These are phyloP conservation scores for Ageneiosus marmoratus DNA, from an alignment of 2,113 vertebrate genomes.

Conservation along the genomic window DNA sequence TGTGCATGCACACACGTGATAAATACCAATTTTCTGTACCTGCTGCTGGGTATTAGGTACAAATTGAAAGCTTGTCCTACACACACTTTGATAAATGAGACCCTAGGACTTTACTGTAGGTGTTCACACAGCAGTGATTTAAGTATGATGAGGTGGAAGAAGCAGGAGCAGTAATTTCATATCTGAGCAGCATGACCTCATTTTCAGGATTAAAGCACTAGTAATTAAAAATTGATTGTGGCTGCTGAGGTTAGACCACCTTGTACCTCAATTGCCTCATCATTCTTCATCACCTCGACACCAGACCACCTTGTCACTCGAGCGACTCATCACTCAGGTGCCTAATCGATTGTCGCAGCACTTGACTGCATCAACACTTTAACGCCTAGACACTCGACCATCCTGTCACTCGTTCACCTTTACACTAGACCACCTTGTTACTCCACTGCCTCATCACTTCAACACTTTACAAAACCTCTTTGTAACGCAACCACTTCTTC, in stretches of 20 bases:
- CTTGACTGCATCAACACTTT: background rate
- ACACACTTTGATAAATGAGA: background rate
- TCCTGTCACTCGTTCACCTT: background rate
- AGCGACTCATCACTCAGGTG: background rate
- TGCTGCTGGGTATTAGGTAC: background rate
- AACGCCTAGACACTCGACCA: background rate
- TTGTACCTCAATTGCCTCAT: background rate
- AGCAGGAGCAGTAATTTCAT: background rate
- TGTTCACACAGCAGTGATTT: background rate
- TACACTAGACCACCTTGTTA: background rate
- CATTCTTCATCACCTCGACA: background rate
- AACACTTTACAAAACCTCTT: background rate
- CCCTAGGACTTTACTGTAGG: background rate
- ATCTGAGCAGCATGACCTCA: background rate
- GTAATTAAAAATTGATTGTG: conserved; percentile 7
- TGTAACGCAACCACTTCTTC: background rate
- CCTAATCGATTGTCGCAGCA: background rate
- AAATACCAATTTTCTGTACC: background rate
- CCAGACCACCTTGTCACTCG: rapidly evolving
- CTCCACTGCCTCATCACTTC: background rate
- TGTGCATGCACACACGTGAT: background rate
- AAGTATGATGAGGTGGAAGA: background rate
- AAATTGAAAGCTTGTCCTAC: background rate
- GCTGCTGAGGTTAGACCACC: background rate
- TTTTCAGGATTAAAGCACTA: background rate